Conservation (phyloP, 1,140 invertebrate species). For the Ceratosolen fusciceps region DNA sequence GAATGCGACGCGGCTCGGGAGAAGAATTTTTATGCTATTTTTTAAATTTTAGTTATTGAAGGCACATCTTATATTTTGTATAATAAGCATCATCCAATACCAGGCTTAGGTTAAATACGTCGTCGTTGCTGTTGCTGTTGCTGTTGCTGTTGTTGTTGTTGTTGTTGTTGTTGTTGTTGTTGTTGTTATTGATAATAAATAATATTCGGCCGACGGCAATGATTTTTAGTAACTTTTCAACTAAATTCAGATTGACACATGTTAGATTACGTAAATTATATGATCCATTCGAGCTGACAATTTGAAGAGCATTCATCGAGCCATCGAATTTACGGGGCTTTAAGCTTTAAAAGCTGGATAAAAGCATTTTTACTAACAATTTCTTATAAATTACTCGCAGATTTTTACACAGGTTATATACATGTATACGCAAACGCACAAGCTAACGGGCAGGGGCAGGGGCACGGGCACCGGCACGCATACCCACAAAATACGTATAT, state of each 20-base stretch:
- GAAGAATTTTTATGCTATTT: background rate
- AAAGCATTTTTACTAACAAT: background rate
- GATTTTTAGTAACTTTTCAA: background rate
- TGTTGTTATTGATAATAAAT: slow-evolving; percentile 3
- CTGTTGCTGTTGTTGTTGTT: too few relatives aligned
- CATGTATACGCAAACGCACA: too few relatives aligned
- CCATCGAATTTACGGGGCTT: background rate
- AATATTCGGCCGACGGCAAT: slow-evolving; percentile 4
- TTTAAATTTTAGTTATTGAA: slow-evolving; percentile 30
- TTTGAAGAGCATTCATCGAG: background rate
- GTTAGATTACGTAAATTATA: background rate
- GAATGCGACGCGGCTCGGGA: background rate
- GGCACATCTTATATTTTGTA: slow-evolving; percentile 44
- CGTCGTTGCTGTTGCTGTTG: too few relatives aligned
- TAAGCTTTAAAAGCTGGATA: background rate
- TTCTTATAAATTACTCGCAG: background rate
- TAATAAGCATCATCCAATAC: slow-evolving; percentile 36
- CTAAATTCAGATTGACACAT: background rate
- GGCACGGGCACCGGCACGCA: too few relatives aligned
- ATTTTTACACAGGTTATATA: background rate
- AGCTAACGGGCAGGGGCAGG: too few relatives aligned
- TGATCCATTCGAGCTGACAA: background rate
- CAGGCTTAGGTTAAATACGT: background rate
- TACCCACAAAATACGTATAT: too few relatives aligned
- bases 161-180: too few relatives aligned